phyloP scores from a whole-genome alignment of 2,113 vertebrate genomes.

The Albula glossodonta region DNA sequence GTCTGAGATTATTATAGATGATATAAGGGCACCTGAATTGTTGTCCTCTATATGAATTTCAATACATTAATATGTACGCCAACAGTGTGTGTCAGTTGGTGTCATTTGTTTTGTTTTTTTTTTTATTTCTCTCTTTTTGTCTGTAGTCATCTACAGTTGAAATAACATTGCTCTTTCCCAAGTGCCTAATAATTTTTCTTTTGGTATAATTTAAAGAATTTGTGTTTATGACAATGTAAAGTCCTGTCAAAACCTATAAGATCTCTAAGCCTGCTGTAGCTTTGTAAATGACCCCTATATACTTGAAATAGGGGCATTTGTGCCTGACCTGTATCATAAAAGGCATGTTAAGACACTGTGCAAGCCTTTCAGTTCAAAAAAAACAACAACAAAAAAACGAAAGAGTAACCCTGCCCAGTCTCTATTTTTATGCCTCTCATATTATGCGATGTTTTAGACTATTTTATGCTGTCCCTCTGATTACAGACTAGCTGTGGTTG shows the following conservation, averaged over 20 bases:
- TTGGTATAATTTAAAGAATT: no score
- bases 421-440: conserved; percentile 1
- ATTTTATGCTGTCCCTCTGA: conserved; percentile 7
- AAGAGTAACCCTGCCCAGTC: conserved; percentile 6
- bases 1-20: not conserved
- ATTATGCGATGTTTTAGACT: not conserved
- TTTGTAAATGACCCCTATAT: not conserved
- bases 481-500: not conserved
- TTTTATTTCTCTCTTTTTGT: not conserved
- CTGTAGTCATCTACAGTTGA: not conserved
- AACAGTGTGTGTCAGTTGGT: not conserved
- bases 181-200: no score
- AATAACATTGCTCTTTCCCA: not conserved
- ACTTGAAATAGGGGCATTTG: not conserved
- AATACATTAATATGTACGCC: not conserved
- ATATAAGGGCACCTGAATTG: not conserved
- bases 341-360: not conserved
- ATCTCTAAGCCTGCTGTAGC: not conserved
- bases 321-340: not conserved
- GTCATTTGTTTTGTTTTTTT: not conserved
- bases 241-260: no score
- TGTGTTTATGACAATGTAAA: no score
- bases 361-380: not conserved
- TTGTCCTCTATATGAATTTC: not conserved
- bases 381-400: not conserved